Conservation (phyloP, 2,113 vertebrate species). For the Antechinus stuartii region DNA sequence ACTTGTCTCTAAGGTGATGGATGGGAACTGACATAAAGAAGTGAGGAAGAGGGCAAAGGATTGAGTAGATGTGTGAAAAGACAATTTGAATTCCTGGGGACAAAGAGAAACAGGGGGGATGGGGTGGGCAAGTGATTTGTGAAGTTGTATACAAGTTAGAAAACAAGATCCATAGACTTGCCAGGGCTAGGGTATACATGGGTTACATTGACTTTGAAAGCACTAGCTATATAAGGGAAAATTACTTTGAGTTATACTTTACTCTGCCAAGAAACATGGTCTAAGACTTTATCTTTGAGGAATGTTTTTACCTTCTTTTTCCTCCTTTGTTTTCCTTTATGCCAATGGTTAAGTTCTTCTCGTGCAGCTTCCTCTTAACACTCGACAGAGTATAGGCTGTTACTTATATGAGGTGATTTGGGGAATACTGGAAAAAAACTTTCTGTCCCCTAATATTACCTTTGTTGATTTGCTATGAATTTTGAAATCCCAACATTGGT, state of each 20-base stretch:
- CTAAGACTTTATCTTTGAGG: constrained; percentile 24
- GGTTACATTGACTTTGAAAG: constrained; percentile 48
- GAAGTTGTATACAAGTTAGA: constrained; percentile 44
- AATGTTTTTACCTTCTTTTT: constrained; percentile 25
- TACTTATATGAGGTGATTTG: not conserved
- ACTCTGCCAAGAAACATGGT: constrained; percentile 17
- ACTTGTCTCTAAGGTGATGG: not conserved
- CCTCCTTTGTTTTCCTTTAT: constrained; percentile 17
- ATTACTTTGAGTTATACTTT: not conserved
- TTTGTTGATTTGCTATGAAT: not conserved
- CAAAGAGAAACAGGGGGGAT: not conserved
- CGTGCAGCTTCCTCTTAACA: not conserved
- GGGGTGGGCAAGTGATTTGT: constrained; percentile 46
- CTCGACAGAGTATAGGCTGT: not conserved
- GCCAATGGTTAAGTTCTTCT: not conserved
- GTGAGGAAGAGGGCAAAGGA: not conserved
- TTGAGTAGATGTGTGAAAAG: constrained; percentile 22
- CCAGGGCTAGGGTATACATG: constrained; percentile 4
- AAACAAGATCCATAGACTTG: constrained; percentile 44
- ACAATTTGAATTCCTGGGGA: not conserved
- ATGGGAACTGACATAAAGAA: not conserved
- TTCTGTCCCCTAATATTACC: not conserved
- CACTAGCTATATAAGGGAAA: not conserved
- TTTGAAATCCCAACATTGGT: not conserved
- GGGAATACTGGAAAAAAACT: not conserved